phyloP scores from a whole-genome alignment of 1,140 invertebrate species.

The Heliconius hermathena region DNA sequence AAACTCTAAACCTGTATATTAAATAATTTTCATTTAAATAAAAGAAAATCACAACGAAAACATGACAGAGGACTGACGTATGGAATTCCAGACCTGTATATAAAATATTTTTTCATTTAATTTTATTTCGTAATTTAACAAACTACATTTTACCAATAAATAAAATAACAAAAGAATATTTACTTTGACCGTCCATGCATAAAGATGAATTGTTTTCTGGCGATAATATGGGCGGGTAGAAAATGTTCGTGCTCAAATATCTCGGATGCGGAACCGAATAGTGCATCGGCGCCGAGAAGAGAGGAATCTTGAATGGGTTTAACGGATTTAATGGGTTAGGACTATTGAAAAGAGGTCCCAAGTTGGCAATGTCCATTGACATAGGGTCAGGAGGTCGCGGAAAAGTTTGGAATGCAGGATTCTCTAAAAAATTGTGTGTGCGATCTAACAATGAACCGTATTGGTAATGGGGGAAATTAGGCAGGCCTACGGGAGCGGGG shows the following conservation, averaged over 20 bases:
- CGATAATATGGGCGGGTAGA: constrained; percentile 60
- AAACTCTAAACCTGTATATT: too few species aligned
- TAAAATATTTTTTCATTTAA: constrained; percentile 33
- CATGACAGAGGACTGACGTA: too few species aligned
- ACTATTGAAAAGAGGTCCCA: constrained; percentile 51
- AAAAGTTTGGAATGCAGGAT: constrained; percentile 56
- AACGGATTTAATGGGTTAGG: constrained; percentile 52
- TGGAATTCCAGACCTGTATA: neutral
- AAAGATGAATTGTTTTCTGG: constrained; percentile 41
- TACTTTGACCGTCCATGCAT: constrained; percentile 40
- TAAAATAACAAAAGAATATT: constrained; percentile 22
- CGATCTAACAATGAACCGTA: constrained; percentile 78
- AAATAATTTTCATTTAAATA: too few species aligned
- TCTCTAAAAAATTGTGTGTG: constrained; percentile 59
- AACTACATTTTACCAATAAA: neutral
- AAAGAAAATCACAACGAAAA: too few species aligned
- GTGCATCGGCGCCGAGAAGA: constrained; percentile 60
- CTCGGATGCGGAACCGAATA: constrained; percentile 59
- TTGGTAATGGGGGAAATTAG: constrained; percentile 65
- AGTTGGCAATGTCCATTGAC: constrained; percentile 47
- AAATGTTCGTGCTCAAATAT: constrained; percentile 66
- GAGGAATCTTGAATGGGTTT: constrained; percentile 67
- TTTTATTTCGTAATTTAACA: neutral
- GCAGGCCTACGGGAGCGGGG: constrained; percentile 47
- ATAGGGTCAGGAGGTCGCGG: constrained; percentile 52